These are phyloP conservation scores for Copidosoma aretas DNA, from an alignment of 2,888 invertebrate species.

Conservation along the genomic window DNA sequence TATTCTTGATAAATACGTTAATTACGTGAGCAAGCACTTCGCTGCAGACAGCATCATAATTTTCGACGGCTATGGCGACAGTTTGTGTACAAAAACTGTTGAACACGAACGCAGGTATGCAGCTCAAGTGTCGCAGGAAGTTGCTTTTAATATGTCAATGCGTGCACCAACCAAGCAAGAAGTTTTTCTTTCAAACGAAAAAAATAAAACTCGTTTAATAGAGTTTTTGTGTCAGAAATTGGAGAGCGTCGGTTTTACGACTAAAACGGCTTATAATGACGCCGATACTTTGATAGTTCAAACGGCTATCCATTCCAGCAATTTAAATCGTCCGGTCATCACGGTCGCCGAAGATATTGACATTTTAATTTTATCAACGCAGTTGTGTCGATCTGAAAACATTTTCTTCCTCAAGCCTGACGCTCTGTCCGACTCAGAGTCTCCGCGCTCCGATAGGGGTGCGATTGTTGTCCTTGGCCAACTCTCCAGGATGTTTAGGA, in stretches of 20 bases:
- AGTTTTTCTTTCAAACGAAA: constrained; percentile 41
- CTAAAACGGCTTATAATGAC: constrained; percentile 36
- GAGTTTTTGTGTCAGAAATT: not conserved
- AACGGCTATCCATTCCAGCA: constrained; percentile 22
- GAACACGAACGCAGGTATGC: constrained; percentile 44
- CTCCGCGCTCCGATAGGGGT: no score
- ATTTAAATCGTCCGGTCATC: constrained; percentile 5
- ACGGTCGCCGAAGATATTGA: constrained; percentile 47
- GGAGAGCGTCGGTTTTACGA: constrained; percentile 21
- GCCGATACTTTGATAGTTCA: constrained; percentile 27
- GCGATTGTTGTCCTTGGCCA: no score
- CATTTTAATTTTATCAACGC: constrained; percentile 45
- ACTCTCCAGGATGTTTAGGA: no score
- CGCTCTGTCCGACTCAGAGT: no score
- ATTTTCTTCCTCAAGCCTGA: no score
- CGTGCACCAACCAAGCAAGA: constrained; percentile 42
- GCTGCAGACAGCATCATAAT: constrained; percentile 19
- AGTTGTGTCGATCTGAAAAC: not conserved
- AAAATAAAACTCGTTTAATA: constrained; percentile 21
- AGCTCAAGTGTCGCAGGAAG: constrained; percentile 33
- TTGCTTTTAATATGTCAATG: constrained; percentile 40
- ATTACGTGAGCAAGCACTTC: constrained; percentile 43
- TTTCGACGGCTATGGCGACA: constrained; percentile 36
- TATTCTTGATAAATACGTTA: constrained; percentile 37
- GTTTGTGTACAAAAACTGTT: constrained; percentile 41